phyloP scores from a whole-genome alignment of 2,888 invertebrate genomes.

The Neocrepidodera transversa region DNA sequence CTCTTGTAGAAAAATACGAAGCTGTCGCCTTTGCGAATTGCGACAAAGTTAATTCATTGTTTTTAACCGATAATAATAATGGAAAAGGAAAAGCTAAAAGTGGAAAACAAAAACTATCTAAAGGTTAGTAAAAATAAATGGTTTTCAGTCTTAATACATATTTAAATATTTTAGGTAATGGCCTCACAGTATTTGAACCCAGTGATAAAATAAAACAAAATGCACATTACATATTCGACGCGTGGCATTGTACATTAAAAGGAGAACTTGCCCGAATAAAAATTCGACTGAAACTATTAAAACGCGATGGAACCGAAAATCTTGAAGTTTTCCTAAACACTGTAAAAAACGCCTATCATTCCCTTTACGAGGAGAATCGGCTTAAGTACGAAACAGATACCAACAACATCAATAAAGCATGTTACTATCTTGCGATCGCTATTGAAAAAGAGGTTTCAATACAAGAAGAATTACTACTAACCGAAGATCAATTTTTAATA shows the following conservation, averaged over 20 bases:
- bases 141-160: too few species aligned
- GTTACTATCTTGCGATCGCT: conserved; percentile 50
- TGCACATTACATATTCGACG: conserved; percentile 62
- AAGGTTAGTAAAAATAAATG: conserved; percentile 43
- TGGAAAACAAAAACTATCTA: conserved; percentile 37
- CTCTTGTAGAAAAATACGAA: conserved; percentile 12
- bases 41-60: conserved; percentile 14
- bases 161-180: not conserved
- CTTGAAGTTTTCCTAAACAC: conserved; percentile 62
- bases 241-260: conserved; percentile 66
- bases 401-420: conserved; percentile 55
- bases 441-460: conserved; percentile 59
- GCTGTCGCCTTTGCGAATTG: conserved; percentile 8
- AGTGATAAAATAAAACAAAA: conserved; percentile 47
- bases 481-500: conserved; percentile 57
- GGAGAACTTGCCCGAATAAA: conserved; percentile 65
- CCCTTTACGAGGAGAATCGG: conserved; percentile 62
- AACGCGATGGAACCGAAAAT: conserved; percentile 60
- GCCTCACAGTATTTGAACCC: conserved; percentile 32
- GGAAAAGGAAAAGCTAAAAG: conserved; percentile 30
- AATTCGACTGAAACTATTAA: conserved; percentile 62
- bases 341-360: conserved; percentile 63
- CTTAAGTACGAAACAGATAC: conserved; percentile 57
- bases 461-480: conserved; percentile 59
- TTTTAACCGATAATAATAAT: conserved; percentile 7